A percentile compares a stretch with the other conserved stretches of the same genome.
These are phyloP conservation scores for Percina caprodes DNA, from an alignment of 2,113 vertebrate species.

Conservation along the genomic window DNA sequence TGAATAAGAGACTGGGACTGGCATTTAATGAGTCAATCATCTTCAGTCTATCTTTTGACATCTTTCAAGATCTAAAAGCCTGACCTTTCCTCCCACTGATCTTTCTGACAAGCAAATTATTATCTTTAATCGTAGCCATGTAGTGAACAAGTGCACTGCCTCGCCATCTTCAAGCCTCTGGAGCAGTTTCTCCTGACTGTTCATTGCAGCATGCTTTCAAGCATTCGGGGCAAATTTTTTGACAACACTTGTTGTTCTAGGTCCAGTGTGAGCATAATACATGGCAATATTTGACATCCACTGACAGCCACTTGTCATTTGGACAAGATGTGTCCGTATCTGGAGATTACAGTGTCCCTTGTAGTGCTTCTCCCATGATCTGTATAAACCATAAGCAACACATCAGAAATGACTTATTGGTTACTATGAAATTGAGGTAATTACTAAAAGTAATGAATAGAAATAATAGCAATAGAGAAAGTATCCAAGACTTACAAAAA, in stretches of 20 bases:
- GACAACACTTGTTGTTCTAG: too few species aligned
- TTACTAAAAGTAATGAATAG: neutral
- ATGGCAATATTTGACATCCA: neutral
- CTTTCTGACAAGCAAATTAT: slow-evolving; percentile 36
- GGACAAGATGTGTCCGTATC: slow-evolving; percentile 9
- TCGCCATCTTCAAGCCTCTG: slow-evolving; percentile 1
- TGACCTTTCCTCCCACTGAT: slow-evolving; percentile 35
- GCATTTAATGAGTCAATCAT: slow-evolving; percentile 39
- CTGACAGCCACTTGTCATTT: slow-evolving; percentile 19
- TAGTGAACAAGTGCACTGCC: neutral
- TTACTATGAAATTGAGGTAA: neutral
- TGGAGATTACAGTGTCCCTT: neutral
- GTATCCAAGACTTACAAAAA: neutral
- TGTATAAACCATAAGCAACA: neutral
- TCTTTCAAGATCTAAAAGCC: slow-evolving; percentile 29
- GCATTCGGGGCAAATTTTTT: too few species aligned
- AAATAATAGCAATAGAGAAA: neutral
- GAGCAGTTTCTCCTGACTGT: neutral
- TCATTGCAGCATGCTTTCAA: neutral
- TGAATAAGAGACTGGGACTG: slow-evolving; percentile 19
- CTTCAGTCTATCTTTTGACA: slow-evolving; percentile 13
- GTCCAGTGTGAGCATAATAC: neutral
- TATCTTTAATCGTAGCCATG: slow-evolving; percentile 40
- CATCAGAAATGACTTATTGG: neutral
- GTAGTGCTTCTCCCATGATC: neutral